Evolutionary conservation across 23 tunicate species (phyloP).

Genomic region (Corella eumyota): DNA sequence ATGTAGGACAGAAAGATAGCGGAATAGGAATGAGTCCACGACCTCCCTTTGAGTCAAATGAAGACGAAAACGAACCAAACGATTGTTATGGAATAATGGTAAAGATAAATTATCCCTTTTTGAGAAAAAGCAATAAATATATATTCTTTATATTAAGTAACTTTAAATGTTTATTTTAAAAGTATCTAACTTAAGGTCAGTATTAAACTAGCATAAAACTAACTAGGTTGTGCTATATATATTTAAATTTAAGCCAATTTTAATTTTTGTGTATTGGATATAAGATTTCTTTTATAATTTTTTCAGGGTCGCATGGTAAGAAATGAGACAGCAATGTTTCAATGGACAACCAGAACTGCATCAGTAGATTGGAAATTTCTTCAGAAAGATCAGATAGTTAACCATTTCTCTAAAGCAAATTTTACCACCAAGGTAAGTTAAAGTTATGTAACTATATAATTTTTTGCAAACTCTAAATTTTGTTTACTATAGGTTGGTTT

Average conservation of each 20-base stretch:
- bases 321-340: constrained; percentile 67
- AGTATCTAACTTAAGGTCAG: too few species aligned
- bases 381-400: constrained; percentile 84
- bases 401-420: constrained; percentile 92
- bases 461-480: neutral
- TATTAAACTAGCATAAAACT: too few species aligned
- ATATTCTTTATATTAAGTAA: too few species aligned
- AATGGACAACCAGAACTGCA: constrained; percentile 73
- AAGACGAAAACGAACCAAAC: constrained; percentile 45
- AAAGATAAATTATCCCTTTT: too few species aligned
- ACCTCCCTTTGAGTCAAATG: constrained; percentile 58
- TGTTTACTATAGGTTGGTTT: constrained; percentile 51
- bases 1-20: constrained; percentile 54
- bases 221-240: too few species aligned
- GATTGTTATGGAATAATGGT: constrained; percentile 87
- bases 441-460: neutral
- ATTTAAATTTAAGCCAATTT: too few species aligned
- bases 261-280: too few species aligned
- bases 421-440: constrained; percentile 75
- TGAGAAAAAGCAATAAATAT: too few species aligned
- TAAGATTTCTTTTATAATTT: neutral
- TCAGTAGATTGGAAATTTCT: constrained; percentile 78
- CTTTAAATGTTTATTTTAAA: too few species aligned
- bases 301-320: constrained; percentile 86
- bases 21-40: constrained; percentile 79